Conservation (phyloP, 1,140 invertebrate genomes). For the Rhizoglyphus robini region DNA sequence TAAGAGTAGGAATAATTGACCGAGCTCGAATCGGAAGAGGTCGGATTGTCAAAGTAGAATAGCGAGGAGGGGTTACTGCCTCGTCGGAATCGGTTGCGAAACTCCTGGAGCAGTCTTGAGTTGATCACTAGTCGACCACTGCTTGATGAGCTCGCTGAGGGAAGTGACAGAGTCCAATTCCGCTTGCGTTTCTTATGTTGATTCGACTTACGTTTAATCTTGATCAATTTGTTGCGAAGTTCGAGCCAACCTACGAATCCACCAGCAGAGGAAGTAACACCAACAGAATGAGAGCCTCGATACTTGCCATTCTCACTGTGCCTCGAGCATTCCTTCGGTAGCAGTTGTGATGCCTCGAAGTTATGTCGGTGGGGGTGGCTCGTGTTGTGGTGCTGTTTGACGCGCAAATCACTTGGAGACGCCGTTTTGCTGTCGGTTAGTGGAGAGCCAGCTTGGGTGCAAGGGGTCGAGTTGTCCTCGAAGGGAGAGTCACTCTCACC, state of each 20-base stretch:
- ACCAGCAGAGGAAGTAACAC: neutral
- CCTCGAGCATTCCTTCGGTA: neutral
- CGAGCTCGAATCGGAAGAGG: neutral
- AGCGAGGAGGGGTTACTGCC: neutral
- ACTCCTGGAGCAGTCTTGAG: neutral
- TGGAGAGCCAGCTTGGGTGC: neutral
- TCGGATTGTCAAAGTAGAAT: neutral
- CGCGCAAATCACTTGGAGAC: neutral
- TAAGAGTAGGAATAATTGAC: slow-evolving; percentile 5
- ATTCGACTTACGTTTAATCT: neutral
- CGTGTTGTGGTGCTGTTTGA: neutral
- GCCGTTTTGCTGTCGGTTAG: neutral
- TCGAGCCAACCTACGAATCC: neutral
- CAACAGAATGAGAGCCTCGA: neutral
- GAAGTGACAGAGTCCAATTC: neutral
- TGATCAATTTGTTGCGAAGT: neutral
- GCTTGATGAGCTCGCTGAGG: neutral
- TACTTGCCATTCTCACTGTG: neutral
- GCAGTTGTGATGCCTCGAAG: neutral
- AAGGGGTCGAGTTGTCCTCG: no score
- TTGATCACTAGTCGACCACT: neutral
- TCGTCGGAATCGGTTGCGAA: neutral
- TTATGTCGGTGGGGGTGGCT: neutral
- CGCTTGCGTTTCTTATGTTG: neutral
- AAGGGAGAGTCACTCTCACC: no score